These are phyloP conservation scores for Drosophila sordidapex DNA, from an alignment of 2,888 invertebrate species.

Conservation along the genomic window DNA sequence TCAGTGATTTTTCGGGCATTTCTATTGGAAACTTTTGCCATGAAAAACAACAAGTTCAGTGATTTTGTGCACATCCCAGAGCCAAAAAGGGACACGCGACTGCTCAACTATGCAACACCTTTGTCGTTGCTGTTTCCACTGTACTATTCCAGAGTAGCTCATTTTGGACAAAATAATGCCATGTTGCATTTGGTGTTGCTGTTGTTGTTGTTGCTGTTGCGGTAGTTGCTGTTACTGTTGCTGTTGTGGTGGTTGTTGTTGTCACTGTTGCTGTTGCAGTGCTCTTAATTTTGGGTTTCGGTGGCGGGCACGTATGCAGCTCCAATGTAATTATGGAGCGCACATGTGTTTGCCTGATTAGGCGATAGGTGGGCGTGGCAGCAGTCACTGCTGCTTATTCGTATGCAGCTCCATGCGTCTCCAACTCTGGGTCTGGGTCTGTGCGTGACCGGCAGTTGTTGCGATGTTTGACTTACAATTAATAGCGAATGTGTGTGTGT, in stretches of 20 bases:
- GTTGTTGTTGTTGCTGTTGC: conserved; percentile 32
- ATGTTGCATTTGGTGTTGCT: conserved; percentile 5
- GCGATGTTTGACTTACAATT: conserved; percentile 80
- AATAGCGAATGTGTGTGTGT: conserved; percentile 45
- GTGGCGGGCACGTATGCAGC: conserved; percentile 68
- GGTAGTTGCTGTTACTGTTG: conserved; percentile 22
- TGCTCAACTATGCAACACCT: conserved; percentile 64
- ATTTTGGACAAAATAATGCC: conserved; percentile 56
- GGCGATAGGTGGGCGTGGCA: conserved; percentile 62
- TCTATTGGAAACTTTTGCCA: neutral
- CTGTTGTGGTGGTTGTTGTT: conserved; percentile 5
- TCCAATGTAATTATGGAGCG: conserved; percentile 74
- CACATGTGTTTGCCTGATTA: conserved; percentile 80
- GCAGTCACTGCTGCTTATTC: conserved; percentile 50
- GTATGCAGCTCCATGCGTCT: conserved; percentile 56
- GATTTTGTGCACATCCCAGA: conserved; percentile 33
- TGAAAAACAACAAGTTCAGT: neutral
- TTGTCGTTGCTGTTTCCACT: conserved; percentile 21
- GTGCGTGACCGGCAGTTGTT: conserved; percentile 76
- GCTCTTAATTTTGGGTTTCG: conserved; percentile 78
- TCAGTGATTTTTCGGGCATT: neutral
- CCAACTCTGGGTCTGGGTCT: conserved; percentile 12
- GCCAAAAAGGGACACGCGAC: conserved; percentile 26
- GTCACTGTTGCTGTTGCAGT: conserved; percentile 43
- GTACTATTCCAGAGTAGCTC: conserved; percentile 35